Evolutionary conservation across 2,797 vertebrate genomes (phyloP).

Genomic region (Antennarius maculatus): DNA sequence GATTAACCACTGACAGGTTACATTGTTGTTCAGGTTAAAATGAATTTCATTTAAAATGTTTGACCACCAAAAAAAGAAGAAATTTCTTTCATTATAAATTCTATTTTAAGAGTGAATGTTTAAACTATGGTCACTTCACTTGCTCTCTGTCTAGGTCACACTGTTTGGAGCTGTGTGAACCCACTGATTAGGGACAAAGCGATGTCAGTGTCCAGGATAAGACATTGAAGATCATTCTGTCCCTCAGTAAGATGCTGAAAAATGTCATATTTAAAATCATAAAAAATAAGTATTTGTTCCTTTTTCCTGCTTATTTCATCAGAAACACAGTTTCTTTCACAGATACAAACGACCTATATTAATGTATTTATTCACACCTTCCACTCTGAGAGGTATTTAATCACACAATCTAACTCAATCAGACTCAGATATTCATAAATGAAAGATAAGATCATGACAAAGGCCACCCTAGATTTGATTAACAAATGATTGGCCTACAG

Average conservation of each 20-base stretch:
- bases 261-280: not conserved
- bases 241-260: not conserved
- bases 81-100: not conserved
- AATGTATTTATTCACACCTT: constrained; percentile 5
- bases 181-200: not conserved
- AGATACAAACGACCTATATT: constrained; percentile 11
- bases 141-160: not conserved
- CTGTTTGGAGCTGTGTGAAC: not conserved
- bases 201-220: not conserved
- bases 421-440: constrained; percentile 40
- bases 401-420: constrained; percentile 27
- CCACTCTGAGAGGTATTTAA: constrained; percentile 26
- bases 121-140: not conserved
- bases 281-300: not conserved
- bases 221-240: constrained; percentile 2
- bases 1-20: not conserved
- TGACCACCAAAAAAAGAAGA: not conserved
- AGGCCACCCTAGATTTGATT: constrained; percentile 28
- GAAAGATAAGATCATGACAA: constrained; percentile 18
- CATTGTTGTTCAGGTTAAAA: not conserved
- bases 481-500: constrained; percentile 14
- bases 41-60: not conserved
- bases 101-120: not conserved
- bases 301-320: constrained; percentile 1
- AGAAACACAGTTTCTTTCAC: not conserved